Evolutionary conservation across 2,888 invertebrate genomes (phyloP).

Genomic region (Thyatira batis): DNA sequence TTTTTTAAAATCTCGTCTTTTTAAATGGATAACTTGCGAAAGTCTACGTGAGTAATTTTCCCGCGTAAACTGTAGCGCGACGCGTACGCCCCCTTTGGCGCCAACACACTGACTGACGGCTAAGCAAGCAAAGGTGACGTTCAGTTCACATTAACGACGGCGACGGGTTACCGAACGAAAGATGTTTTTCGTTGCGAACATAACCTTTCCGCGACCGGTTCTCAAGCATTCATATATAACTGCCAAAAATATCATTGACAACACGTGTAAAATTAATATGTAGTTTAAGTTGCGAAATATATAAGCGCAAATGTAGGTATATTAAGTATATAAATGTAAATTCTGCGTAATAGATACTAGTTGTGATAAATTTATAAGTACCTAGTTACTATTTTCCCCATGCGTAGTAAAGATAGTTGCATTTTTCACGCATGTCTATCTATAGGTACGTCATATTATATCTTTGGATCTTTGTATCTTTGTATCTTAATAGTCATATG

Average conservation of each 20-base stretch:
- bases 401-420: no score
- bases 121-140: slow-evolving; percentile 2
- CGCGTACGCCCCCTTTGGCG: slow-evolving; percentile 45
- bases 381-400: no score
- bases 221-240: slow-evolving; percentile 43
- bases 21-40: slow-evolving; percentile 21
- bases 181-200: slow-evolving; percentile 38
- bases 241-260: slow-evolving; percentile 50
- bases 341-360: no score
- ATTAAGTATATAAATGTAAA: no score
- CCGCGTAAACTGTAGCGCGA: slow-evolving; percentile 52
- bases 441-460: no score
- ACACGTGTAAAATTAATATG: slow-evolving; percentile 12
- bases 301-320: slow-evolving; percentile 12
- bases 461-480: no score
- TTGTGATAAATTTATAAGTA: no score
- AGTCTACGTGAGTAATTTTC: slow-evolving; percentile 45
- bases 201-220: slow-evolving; percentile 61
- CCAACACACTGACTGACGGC: slow-evolving; percentile 44
- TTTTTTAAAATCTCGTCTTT: slow-evolving; percentile 11
- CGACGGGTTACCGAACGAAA: slow-evolving; percentile 19
- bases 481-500: no score
- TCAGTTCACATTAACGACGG: slow-evolving; percentile 16
- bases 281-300: slow-evolving; percentile 22
- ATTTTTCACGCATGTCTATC: no score